Percentiles rank a stretch among this genome's conserved stretches.
phyloP scores from a whole-genome alignment of 1,140 invertebrate genomes.

The Drosophila paulistorum region DNA sequence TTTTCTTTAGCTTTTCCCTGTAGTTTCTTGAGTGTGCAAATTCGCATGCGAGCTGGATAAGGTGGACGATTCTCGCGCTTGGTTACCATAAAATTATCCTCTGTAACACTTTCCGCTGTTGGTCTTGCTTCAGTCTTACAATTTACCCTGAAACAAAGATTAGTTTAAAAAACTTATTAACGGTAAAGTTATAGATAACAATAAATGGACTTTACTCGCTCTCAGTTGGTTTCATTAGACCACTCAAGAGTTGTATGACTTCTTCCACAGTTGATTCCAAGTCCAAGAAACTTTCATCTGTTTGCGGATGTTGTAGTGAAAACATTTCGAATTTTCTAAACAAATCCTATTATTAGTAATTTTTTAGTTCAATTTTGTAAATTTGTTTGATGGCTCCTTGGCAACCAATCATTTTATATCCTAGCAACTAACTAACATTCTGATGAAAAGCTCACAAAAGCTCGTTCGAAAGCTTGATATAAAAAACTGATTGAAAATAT shows the following conservation, averaged over 20 bases:
- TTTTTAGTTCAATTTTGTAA: slow-evolving; percentile 25
- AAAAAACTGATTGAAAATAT: too few relatives aligned
- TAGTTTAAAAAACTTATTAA: not conserved
- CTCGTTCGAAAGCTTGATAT: not conserved
- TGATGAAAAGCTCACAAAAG: not conserved
- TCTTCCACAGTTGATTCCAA: slow-evolving; percentile 74
- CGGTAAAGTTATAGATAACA: not conserved
- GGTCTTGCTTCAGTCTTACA: not conserved
- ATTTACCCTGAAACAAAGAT: slow-evolving; percentile 20
- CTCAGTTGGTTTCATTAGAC: slow-evolving; percentile 41
- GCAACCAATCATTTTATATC: slow-evolving; percentile 14
- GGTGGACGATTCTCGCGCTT: slow-evolving; percentile 85
- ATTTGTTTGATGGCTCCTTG: slow-evolving; percentile 21
- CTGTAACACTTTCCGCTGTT: slow-evolving; percentile 29
- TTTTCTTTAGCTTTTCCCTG: slow-evolving; percentile 55
- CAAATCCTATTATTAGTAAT: slow-evolving; percentile 14
- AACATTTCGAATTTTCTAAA: slow-evolving; percentile 41
- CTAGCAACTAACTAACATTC: not conserved
- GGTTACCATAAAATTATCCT: slow-evolving; percentile 83
- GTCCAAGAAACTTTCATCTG: slow-evolving; percentile 66
- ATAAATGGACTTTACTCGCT: slow-evolving; percentile 42
- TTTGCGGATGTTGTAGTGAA: slow-evolving; percentile 65
- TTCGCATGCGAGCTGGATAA: not conserved
- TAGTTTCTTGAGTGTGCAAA: slow-evolving; percentile 75
- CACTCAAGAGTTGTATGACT: slow-evolving; percentile 68